Evolutionary conservation across 2,113 vertebrate genomes (phyloP), one percentile per base, ranked within the genome.

Genomic region (Eidolon helvum): DNA sequence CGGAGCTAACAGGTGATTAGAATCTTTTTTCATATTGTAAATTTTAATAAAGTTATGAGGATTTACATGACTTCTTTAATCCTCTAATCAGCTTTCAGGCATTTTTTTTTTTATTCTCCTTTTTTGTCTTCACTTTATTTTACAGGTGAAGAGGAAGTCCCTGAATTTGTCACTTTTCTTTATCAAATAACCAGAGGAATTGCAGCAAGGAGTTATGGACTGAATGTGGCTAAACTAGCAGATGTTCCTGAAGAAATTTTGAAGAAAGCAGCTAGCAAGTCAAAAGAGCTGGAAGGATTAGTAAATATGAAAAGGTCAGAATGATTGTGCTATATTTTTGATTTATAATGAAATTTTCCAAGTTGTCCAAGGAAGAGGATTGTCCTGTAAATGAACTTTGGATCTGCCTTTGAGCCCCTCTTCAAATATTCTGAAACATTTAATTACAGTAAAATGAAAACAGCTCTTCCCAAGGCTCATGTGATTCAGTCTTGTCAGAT

Each of bases 211-310:
- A 99, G 99, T 97, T 99, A 99, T 0, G 99, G 99, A 68, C 98
- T 99, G 53, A 99, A 99, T 84, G 99, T 99, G 68, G 99, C 99
- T 59, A 99, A 99, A 95, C 98, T 99, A 97, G 99, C 99, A 88
- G 99, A 99, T 89, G 98, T 99, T 97, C 99, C 99, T 80, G 98
- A 99, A 79, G 95, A 99, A 97, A 98, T 99, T 92, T 98, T 99
- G 75, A 98, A 98, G 97, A 99, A 98, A 50, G 99, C 99, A 69
- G 99, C 99, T 95, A 95, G 96, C 90, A 99, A 99, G 98, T 99
- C 99, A 80, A 98, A 98, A 91, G 99, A 99, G 80, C 98, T 99
- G 92, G 99, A 99, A 97, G 97, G 63, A 97, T 94, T 96, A 72
- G 98, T 99, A 80, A 98, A 99, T 33, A 96, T 95, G 94, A 99